Evolutionary conservation across 2,888 invertebrate genomes (phyloP), one percentile per base, ranked within the genome.

Genomic region (Blastobasis adustella): DNA sequence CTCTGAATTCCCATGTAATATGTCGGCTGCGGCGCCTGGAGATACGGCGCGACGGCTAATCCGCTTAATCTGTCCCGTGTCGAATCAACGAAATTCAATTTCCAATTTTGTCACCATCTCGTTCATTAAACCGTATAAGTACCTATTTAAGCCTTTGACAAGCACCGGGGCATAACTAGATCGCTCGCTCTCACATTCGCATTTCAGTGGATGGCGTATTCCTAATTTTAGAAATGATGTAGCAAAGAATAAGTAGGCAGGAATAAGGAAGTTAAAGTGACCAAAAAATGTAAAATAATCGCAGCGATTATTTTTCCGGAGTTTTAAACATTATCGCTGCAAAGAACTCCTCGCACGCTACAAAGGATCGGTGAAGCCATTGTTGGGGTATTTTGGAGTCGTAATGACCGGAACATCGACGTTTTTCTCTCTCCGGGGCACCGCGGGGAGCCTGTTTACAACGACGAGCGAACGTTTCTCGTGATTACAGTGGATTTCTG

Each of bases 41-140:
- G 23, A 46, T 45, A 45, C 53, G n/a, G 48, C 49, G 46, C 40
- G 54, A 53, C 54, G 39, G 47, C 23, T 51, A 57, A 57, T 57
- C 57, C 47, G 51, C 57, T 61, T 61, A 57, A 53, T 56, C 38
- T 47, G 51, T 56, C 54, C 50, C 50, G 41, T 10, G 54, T 45
- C 50, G 47, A 47, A 54, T 54, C 51, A 49, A 45, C 54, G 51
- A 52, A 46, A 49, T 50, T 52, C 51, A 50, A 54, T 58, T 56
- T 46, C 48, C 39, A 50, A 46, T 44, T 49, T 44, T 23, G 5
- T 10, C 38, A 38, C 38, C 37, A 37, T 37, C 37, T 23, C 23
- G n/a, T 37, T 46, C 38, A 46, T 46, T 46, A 37, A 46, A 46
- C 37, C 45, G 44, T 45, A 46, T 23, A 23, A 23, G 23, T 23